phyloP scores from a whole-genome alignment of 2,797 vertebrate genomes.

The Centropyge bicolor region DNA sequence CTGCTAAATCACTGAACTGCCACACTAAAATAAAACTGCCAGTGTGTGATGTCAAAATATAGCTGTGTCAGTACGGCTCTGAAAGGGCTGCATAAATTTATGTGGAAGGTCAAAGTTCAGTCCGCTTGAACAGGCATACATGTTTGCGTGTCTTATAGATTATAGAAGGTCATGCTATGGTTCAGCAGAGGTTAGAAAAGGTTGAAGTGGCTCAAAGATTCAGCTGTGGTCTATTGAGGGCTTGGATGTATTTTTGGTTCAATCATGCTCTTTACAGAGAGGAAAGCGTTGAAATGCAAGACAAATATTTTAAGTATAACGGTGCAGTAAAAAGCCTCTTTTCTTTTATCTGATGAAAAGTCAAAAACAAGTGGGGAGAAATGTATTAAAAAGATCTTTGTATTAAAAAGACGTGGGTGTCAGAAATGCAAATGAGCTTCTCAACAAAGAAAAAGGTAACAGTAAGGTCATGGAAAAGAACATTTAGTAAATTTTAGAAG shows the following conservation, averaged over 20 bases:
- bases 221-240: background rate
- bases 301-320: background rate
- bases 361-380: background rate
- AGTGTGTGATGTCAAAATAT: conserved; percentile 27
- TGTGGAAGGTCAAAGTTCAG: background rate
- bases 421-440: conserved; percentile 24
- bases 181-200: background rate
- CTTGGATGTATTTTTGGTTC: background rate
- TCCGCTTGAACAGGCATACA: background rate
- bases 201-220: background rate
- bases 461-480: background rate
- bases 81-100: background rate
- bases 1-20: conserved; percentile 60
- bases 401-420: conserved; percentile 9
- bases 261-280: background rate
- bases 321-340: background rate
- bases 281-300: background rate
- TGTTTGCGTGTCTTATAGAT: conserved; percentile 1
- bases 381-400: background rate
- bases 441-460: conserved; percentile 2
- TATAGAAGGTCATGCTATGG: background rate
- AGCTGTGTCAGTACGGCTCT: conserved; percentile 1
- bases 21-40: conserved; percentile 43
- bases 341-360: background rate
- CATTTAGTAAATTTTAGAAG: conserved; percentile 6